Percentiles rank a stretch among this genome's conserved stretches.
phyloP scores from a whole-genome alignment of 2,888 invertebrate species.

The Cabera pusaria region DNA sequence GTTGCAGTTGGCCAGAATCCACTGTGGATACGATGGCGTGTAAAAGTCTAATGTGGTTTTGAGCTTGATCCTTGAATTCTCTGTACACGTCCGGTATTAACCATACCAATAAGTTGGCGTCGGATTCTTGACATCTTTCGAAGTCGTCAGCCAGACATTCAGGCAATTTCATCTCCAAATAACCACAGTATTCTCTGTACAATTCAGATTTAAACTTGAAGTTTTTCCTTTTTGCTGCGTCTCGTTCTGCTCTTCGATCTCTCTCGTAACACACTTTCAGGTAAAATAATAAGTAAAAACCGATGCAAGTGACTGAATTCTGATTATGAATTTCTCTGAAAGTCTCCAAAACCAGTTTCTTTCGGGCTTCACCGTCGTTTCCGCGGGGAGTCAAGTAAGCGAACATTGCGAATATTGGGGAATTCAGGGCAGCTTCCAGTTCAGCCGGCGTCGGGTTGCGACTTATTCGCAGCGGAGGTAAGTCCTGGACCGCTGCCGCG shows the following conservation, averaged over 20 bases:
- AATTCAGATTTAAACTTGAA: constrained; percentile 91
- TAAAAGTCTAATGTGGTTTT: constrained; percentile 94
- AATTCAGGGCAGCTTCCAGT: constrained; percentile 87
- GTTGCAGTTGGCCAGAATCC: constrained; percentile 95
- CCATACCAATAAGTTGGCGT: constrained; percentile 94
- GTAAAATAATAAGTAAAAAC: constrained; percentile 95
- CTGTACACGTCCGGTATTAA: constrained; percentile 96
- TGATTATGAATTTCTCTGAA: constrained; percentile 90
- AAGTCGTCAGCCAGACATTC: constrained; percentile 91
- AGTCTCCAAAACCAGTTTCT: constrained; percentile 90
- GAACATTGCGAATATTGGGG: constrained; percentile 94
- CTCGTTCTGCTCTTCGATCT: constrained; percentile 72
- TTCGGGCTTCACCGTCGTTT: constrained; percentile 87
- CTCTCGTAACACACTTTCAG: constrained; percentile 89
- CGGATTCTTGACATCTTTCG: constrained; percentile 94
- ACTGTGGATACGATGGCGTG: constrained; percentile 95
- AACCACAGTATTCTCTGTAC: constrained; percentile 95
- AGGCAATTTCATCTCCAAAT: constrained; percentile 89
- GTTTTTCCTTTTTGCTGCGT: constrained; percentile 79
- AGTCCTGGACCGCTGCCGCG: constrained; percentile 75
- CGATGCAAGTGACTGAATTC: constrained; percentile 87
- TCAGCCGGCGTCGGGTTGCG: constrained; percentile 76
- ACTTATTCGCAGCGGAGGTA: constrained; percentile 73
- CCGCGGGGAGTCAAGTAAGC: constrained; percentile 89
- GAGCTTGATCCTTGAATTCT: constrained; percentile 93